Conservation (phyloP, 2,888 invertebrate genomes). For the Phrixothrix hirtus region DNA sequence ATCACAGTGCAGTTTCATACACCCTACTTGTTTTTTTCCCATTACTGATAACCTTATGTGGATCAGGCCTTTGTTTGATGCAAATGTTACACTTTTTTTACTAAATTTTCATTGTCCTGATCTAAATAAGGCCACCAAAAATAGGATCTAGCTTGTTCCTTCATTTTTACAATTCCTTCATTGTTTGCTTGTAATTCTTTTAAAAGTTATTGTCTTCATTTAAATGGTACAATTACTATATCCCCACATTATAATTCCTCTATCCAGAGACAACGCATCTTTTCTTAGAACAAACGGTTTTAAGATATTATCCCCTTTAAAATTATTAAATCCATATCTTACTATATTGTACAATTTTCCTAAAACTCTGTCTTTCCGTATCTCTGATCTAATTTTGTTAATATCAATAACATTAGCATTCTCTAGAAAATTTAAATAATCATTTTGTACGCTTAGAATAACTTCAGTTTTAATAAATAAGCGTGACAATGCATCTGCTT, state of each 20-base stretch:
- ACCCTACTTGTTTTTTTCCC: neutral
- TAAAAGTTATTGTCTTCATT: neutral
- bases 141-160: neutral
- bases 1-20: slow-evolving; percentile 1
- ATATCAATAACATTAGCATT: neutral
- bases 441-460: neutral
- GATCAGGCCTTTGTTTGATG: too few species aligned
- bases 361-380: neutral
- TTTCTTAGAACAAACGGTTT: neutral
- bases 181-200: too few species aligned
- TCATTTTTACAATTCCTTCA: neutral
- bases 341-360: neutral
- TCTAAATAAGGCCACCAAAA: neutral
- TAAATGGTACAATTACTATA: neutral
- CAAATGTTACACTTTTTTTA: neutral
- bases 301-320: neutral
- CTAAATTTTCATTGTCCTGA: neutral
- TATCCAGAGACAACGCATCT: neutral
- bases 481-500: neutral
- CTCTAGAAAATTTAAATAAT: neutral
- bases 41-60: too few species aligned
- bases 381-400: neutral
- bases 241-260: neutral
- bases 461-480: neutral
- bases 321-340: neutral